These are phyloP conservation scores for Drosophila burlai DNA, from an alignment of 1,140 invertebrate genomes.

Conservation along the genomic window DNA sequence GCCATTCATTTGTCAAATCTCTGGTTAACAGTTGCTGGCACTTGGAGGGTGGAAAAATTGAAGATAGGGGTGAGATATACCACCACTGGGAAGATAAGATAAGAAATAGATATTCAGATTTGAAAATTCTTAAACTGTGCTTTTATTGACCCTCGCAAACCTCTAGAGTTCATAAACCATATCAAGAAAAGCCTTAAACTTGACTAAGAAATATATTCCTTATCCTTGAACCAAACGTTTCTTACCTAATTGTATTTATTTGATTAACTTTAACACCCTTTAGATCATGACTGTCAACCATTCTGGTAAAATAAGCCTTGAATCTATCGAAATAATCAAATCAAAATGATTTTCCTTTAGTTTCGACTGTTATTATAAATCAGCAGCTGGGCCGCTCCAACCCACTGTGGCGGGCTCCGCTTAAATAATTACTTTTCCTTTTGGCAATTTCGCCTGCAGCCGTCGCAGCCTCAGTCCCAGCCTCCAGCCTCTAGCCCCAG, in stretches of 20 bases:
- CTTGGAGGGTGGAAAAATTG: neutral
- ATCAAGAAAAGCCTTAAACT: too few relatives aligned
- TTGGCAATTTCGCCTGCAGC: slow-evolving; percentile 78
- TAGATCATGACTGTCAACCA: neutral
- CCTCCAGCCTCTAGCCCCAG: slow-evolving; percentile 11
- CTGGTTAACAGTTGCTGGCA: slow-evolving; percentile 26
- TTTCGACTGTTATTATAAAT: slow-evolving; percentile 18
- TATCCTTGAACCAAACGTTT: neutral
- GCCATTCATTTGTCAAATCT: slow-evolving; percentile 72
- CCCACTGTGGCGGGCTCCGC: slow-evolving; percentile 37
- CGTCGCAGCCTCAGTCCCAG: slow-evolving; percentile 41
- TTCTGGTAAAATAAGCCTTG: neutral
- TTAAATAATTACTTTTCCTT: slow-evolving; percentile 83
- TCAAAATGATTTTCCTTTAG: slow-evolving; percentile 13
- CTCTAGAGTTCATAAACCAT: too few relatives aligned
- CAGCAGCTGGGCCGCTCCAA: slow-evolving; percentile 3
- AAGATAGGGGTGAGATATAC: too few relatives aligned
- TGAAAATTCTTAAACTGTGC: neutral
- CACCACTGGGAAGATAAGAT: neutral
- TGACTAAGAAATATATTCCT: neutral
- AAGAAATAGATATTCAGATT: neutral
- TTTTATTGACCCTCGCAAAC: neutral
- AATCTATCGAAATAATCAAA: slow-evolving; percentile 2
- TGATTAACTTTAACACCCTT: neutral
- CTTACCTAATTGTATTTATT: neutral